Conservation (phyloP, 2,888 invertebrate genomes). For the Tenthredo livida region DNA sequence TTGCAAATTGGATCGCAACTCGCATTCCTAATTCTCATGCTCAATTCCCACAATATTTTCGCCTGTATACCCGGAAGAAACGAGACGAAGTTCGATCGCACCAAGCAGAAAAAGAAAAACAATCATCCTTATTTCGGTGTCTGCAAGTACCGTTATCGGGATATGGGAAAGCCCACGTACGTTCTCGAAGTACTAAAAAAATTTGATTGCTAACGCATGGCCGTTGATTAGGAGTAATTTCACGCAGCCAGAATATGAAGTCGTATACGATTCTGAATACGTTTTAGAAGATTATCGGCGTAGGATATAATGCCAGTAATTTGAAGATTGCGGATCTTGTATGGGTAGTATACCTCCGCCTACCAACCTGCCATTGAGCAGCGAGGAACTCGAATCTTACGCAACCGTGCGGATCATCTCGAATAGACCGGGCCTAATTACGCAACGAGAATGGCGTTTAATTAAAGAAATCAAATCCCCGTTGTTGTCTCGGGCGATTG, state of each 20-base stretch:
- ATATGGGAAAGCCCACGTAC: not conserved
- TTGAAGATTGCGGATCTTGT: not conserved
- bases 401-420: not conserved
- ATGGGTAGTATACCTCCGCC: not conserved
- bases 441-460: not conserved
- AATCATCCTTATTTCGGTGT: not conserved
- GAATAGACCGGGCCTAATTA: not conserved
- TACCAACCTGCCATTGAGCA: not conserved
- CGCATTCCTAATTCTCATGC: not conserved
- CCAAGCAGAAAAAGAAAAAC: not conserved
- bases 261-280: conserved; percentile 3
- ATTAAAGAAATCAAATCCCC: not conserved
- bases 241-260: not conserved
- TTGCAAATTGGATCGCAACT: not conserved
- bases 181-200: not conserved
- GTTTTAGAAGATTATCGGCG: conserved; percentile 1
- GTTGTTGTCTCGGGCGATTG: not conserved
- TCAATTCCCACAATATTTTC: not conserved
- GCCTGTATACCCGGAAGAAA: not conserved
- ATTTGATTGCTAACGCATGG: not conserved
- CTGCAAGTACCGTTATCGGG: not conserved
- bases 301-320: conserved; percentile 37
- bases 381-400: conserved; percentile 10
- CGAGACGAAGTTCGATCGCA: not conserved
- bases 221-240: conserved; percentile 6